Evolutionary conservation across 2,888 invertebrate species (phyloP).

Genomic region (Siphlonurus alternatus): DNA sequence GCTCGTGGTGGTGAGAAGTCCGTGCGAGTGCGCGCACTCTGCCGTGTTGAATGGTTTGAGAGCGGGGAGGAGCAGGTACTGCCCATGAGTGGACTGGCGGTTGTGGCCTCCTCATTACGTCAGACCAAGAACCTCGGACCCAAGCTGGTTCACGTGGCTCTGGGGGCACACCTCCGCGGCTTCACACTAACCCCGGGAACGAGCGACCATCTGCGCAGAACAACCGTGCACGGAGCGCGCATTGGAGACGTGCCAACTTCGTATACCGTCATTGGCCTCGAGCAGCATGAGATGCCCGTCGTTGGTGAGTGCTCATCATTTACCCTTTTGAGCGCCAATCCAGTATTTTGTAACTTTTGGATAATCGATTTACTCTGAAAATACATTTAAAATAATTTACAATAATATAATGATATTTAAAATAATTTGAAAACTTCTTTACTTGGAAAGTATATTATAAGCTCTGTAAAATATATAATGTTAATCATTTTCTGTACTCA

Average conservation of each 20-base stretch:
- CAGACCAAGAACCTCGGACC: conserved; percentile 34
- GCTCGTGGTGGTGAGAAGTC: conserved; percentile 35
- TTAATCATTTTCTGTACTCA: no score
- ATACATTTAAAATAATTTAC: no score
- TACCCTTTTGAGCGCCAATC: no score
- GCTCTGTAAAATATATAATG: no score
- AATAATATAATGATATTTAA: no score
- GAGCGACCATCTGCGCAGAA: conserved; percentile 40
- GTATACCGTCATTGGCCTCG: conserved; percentile 45
- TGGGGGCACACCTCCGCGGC: conserved; percentile 36
- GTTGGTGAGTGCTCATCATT: conserved; percentile 35
- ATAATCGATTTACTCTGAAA: no score
- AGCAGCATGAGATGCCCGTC: conserved; percentile 48
- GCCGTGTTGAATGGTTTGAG: conserved; percentile 52
- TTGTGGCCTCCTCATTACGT: conserved; percentile 32
- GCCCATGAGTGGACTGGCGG: conserved; percentile 36
- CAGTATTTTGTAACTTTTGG: no score
- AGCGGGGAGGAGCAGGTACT: conserved; percentile 35
- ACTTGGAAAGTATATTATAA: no score
- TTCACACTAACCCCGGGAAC: conserved; percentile 47
- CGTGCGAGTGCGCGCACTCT: conserved; percentile 40
- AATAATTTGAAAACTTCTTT: no score
- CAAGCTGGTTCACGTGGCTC: conserved; percentile 38
- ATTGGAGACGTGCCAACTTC: conserved; percentile 48
- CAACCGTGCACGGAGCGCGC: conserved; percentile 40